Conservation (phyloP, 2,113 vertebrate species). For the Cephalopterus ornatus region DNA sequence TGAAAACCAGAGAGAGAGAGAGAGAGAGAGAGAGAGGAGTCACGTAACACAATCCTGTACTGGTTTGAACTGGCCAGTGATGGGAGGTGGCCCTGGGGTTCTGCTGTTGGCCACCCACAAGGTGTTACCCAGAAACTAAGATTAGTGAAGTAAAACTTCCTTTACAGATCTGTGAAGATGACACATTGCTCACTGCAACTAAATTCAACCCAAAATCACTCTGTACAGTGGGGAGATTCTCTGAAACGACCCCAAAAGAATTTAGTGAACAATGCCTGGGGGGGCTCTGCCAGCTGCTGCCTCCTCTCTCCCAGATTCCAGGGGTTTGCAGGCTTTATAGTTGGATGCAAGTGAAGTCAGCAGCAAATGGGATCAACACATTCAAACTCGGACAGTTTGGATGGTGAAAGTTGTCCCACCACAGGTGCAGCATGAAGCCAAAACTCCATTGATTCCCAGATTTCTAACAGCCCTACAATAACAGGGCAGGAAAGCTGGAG, state of each 20-base stretch:
- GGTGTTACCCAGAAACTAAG: not conserved
- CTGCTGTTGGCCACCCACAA: not conserved
- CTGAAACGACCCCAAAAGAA: not conserved
- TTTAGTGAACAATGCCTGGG: accelerated
- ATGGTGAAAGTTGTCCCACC: not conserved
- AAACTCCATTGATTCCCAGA: not conserved
- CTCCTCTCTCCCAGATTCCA: not conserved
- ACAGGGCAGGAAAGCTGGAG: not conserved
- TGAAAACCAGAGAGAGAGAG: not conserved
- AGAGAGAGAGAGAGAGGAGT: not conserved
- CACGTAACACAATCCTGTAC: not conserved
- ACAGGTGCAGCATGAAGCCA: not conserved
- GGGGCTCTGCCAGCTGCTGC: not conserved
- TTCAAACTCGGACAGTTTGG: not conserved
- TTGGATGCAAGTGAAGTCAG: not conserved
- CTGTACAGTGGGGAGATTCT: not conserved
- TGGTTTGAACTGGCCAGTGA: not conserved
- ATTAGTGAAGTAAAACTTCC: not conserved
- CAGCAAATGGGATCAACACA: not conserved
- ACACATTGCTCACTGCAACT: not conserved
- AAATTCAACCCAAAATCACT: not conserved
- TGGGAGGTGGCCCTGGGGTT: not conserved
- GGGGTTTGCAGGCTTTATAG: not conserved
- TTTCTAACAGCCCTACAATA: not conserved
- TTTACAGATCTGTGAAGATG: not conserved